phyloP scores from a whole-genome alignment of 2,888 invertebrate species.

The Sminthurinus aureus region DNA sequence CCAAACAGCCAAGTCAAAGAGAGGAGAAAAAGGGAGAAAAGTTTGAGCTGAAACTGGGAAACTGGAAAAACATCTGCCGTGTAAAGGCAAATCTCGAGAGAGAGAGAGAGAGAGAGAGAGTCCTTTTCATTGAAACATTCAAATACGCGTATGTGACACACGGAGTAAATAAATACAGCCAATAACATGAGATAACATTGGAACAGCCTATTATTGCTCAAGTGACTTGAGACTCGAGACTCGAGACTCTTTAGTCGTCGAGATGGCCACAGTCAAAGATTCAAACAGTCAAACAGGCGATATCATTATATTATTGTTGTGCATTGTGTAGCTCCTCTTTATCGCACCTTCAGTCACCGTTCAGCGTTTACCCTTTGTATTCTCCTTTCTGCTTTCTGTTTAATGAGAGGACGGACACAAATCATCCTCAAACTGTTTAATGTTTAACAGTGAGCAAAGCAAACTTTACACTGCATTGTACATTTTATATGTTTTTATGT shows the following conservation, averaged over 20 bases:
- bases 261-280: constrained; percentile 5
- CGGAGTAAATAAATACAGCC: neutral
- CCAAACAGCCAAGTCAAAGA: no score
- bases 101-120: no score
- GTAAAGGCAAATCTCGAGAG: constrained; percentile 23
- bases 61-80: constrained; percentile 48
- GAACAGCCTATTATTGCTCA: constrained; percentile 7
- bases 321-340: neutral
- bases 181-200: constrained; percentile 2
- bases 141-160: neutral
- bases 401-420: constrained; percentile 48
- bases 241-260: no score
- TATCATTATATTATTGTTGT: neutral
- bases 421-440: constrained; percentile 41
- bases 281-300: neutral
- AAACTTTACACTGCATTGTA: neutral
- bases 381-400: constrained; percentile 36
- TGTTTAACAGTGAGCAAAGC: neutral
- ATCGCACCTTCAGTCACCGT: neutral
- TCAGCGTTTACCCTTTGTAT: constrained; percentile 24
- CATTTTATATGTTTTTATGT: neutral
- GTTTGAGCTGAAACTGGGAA: constrained; percentile 14
- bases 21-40: no score
- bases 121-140: neutral
- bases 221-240: constrained; percentile 6